phyloP scores from a whole-genome alignment of 2,797 vertebrate species.

The Chrysocyon brachyurus region DNA sequence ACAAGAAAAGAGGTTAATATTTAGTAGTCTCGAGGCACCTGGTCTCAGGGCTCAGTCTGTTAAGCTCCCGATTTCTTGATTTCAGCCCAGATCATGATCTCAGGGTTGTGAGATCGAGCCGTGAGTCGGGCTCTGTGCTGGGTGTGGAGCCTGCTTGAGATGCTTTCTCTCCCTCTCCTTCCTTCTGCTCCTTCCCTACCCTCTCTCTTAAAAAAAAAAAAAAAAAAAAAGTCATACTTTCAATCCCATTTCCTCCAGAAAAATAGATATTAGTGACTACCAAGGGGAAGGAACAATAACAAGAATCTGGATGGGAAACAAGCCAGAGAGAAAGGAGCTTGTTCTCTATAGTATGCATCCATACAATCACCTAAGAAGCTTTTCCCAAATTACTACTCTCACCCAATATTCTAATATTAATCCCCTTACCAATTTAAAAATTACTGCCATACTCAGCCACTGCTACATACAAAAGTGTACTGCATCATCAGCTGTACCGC shows the following conservation, averaged over 20 bases:
- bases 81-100: neutral
- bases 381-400: neutral
- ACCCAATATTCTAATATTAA: neutral
- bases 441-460: neutral
- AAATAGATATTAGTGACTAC: neutral
- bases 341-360: neutral
- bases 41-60: neutral
- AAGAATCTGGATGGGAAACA: neutral
- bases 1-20: neutral
- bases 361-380: neutral
- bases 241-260: neutral
- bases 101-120: neutral
- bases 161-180: neutral
- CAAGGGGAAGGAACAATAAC: neutral
- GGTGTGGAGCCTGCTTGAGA: neutral
- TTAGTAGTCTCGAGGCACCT: neutral
- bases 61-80: neutral
- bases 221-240: neutral
- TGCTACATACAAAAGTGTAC: neutral
- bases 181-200: neutral
- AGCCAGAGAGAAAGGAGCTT: neutral
- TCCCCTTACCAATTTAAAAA: conserved; percentile 12
- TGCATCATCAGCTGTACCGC: neutral
- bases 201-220: neutral
- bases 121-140: neutral